Evolutionary conservation across 2,888 invertebrate species (phyloP), one percentile per base, ranked within the genome.

Genomic region (Pachliopta kotzebuea): DNA sequence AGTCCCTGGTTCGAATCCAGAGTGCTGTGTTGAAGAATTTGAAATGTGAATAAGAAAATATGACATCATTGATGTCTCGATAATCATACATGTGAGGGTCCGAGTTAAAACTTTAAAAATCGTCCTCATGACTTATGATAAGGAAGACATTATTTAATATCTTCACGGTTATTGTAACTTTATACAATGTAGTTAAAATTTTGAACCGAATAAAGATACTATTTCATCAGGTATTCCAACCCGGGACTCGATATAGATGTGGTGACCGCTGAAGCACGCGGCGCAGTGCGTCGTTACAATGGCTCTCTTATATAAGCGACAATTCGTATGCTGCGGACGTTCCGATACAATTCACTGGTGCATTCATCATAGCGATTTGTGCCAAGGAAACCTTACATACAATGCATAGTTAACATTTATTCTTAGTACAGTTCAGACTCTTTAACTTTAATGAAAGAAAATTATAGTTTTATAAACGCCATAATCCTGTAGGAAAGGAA

Each of bases 301-400:
- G 61, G 31, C 24, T n/a, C 53, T 65, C 56, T 65, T 60, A 65
- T 54, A 24, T 53, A 61, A 65, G 57, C 45, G 42, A 17, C 49
- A 20, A 57, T 65, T 60, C 45, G 53, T 65, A 65, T 61, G 60
- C 60, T 14, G 49, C 52, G 53, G 54, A 57, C 56, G 64, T 42
- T 37, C 20, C 53, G 52, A 42, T 60, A 50, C 61, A 57, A 45
- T 23, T 56, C 24, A 31, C 23, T 26, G 53, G 56, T 61, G 61
- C 57, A 65, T 60, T 56, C 61, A 56, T 64, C 60, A 56, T 60
- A 56, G 53, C 31, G 24, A 65, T 61, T 52, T 65, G 54, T 65
- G 65, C 65, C 65, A 61, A 61, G 65, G 61, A 54, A 65, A 49
- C 57, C 37, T 49, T 50, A 50, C 37, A 56, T 26, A 64, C 60